These are phyloP conservation scores for Andrena bicolor DNA, from an alignment of 2,888 invertebrate species.

Conservation along the genomic window DNA sequence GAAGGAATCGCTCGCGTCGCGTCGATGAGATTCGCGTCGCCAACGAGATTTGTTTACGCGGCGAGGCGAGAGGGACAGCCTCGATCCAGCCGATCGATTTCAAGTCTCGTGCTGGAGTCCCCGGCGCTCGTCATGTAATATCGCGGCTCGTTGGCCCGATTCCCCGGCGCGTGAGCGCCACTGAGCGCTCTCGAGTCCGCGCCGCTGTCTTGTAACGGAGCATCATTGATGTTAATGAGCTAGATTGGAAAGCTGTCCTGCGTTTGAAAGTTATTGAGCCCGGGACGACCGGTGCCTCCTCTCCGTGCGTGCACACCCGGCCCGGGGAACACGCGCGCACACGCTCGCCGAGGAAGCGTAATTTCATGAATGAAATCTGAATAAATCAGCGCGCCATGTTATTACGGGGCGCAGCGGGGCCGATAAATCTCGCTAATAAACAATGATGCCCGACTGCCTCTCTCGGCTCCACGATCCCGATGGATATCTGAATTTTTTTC, in stretches of 20 bases:
- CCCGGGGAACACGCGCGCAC: conserved; percentile 18
- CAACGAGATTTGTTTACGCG: conserved; percentile 25
- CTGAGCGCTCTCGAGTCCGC: conserved; percentile 45
- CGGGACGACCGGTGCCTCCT: conserved; percentile 52
- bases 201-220: conserved; percentile 67
- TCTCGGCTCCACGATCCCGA: not conserved
- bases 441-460: conserved; percentile 53
- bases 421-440: conserved; percentile 75
- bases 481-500: not conserved
- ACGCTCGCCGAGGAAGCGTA: conserved; percentile 44
- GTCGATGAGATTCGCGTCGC: not conserved
- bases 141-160: not conserved
- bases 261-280: conserved; percentile 78
- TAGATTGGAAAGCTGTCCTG: conserved; percentile 81
- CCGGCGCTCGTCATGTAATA: conserved; percentile 2
- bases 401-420: conserved; percentile 66
- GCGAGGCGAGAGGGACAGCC: not conserved
- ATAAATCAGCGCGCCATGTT: conserved; percentile 73
- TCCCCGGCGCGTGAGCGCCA: conserved; percentile 49
- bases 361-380: conserved; percentile 79
- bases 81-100: conserved; percentile 28
- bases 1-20: not conserved
- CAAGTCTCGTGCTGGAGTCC: conserved; percentile 8
- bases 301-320: conserved; percentile 21
- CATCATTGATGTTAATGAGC: conserved; percentile 81